Conservation (phyloP, 1,140 invertebrate species). For the Trichonephila clavipes region DNA sequence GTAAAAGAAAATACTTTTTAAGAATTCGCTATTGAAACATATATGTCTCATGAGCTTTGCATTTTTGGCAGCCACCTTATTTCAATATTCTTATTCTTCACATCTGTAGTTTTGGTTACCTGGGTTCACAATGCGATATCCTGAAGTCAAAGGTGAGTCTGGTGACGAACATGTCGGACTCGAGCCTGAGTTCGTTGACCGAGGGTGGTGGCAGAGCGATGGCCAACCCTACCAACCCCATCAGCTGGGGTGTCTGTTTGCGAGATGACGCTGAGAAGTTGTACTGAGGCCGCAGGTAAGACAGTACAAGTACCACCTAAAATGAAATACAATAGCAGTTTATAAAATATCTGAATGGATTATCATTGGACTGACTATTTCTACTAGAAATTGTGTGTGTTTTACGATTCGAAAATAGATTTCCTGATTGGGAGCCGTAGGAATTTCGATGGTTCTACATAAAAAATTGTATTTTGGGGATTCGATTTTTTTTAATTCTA, state of each 20-base stretch:
- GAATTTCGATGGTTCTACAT: too few species aligned
- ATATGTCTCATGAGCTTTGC: too few species aligned
- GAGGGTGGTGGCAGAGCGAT: slow-evolving; percentile 97
- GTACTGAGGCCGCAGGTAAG: slow-evolving; percentile 93
- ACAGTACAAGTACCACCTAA: slow-evolving; percentile 95
- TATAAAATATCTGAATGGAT: neutral
- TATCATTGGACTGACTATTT: too few species aligned
- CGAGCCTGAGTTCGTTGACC: slow-evolving; percentile 96
- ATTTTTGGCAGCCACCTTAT: too few species aligned
- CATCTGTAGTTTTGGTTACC: slow-evolving; percentile 84
- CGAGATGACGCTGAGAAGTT: slow-evolving; percentile 85
- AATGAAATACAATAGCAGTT: neutral
- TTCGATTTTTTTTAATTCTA: too few species aligned
- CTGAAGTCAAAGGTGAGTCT: slow-evolving; percentile 97
- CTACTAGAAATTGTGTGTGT: neutral
- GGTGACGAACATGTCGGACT: slow-evolving; percentile 98
- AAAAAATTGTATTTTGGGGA: too few species aligned
- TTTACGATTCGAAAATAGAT: too few species aligned
- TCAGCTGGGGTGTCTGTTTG: slow-evolving; percentile 58
- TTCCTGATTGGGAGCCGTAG: too few species aligned
- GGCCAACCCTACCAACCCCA: slow-evolving; percentile 96
- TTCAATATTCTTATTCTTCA: too few species aligned
- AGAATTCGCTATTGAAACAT: too few species aligned
- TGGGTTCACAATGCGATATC: slow-evolving; percentile 97
- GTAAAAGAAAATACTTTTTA: too few species aligned